Base-by-base conservation (phyloP, 1,140 invertebrate genomes). In the Maniola jurtina region DNA sequence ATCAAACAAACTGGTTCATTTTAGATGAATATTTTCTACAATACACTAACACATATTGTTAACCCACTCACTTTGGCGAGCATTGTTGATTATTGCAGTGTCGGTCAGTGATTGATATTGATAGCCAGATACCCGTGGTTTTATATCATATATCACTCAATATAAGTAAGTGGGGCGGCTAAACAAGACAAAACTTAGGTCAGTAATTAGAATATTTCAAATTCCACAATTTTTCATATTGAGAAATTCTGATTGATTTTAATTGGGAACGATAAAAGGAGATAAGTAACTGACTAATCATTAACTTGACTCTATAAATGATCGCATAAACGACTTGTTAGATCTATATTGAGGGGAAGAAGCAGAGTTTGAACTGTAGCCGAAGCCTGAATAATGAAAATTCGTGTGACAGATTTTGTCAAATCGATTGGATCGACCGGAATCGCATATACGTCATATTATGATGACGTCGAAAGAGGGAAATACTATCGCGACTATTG, bases 141-240 rank as follows among this genome's bases (percentile, higher is more conserved):
- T 70, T 70, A 70, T 70, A 70, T 70, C 62, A 61, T 42, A 61
- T 70, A 65, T 57, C 62, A 61, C 52, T 33, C 47, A 64, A 50
- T 36, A 52, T 55, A 45, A 61, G 57, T 58, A 61, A 70, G 68
- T 65, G 68, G 68, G 68, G 68, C 68, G 55, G 1, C 6, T n/a
- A 52, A 50, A 48, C n/a, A 42, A 66, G 50, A 61, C 61, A 63
- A 63, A 16, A 14, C 36, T 40, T 52, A 66, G 57, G 38, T 66
- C 57, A 47, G 48, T 61, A 9, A 60, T 42, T 66, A 60, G 59
- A 66, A 45, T 66, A 61, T 66, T 52, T 60, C 42, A 5, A 61
- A 61, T 55, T 9, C n/a, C n/a, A 34, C 25, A 52, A 52, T 52
- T 34, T 55, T 34, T 34, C 4, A 34, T 5, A 34, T 34, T 34